Base-by-base conservation (phyloP, 2,888 invertebrate genomes). In the Caenorhabditis afra region DNA sequence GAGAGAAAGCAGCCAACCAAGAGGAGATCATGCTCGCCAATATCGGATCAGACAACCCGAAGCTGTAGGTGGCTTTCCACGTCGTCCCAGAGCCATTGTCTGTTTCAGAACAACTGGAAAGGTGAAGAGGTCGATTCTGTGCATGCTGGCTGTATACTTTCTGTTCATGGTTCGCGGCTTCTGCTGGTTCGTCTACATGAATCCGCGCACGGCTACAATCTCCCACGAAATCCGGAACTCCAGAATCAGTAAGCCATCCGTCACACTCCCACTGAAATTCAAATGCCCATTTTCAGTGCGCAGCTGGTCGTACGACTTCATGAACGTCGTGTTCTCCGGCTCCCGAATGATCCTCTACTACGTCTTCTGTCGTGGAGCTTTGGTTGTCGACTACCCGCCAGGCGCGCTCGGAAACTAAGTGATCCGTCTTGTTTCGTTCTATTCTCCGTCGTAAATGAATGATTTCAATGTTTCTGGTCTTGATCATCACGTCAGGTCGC, bases 101-200 rank as follows among this genome's bases (percentile, higher is more conserved):
- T 29, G 22, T 62, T 67, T 49, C 47, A 70, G 70, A 22, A 62
- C 47, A 10, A 70, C 53, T 12, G 50, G 55, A 11, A 29, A 45
- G 35, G 37, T 70, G n/a, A 61, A 62, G 12, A 44, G 47, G 20
- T 62, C 70, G 1, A 70, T 70, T 14, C n/a, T 70, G 2, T 62
- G 70, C 37, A 70, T 70, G 53, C 70, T 70, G 23, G 41, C 55
- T 8, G 18, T 70, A 23, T 70, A 70, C 18, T 70, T 70, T 22
- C 4, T 49, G 5, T 70, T 62, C 53, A 41, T 70, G 44, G 53
- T 70, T 8, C 61, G 55, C 29, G 70, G 47, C 10, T 44, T 55
- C 49, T 55, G 52, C 29, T 58, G 50, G 22, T 67, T n/a, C n/a
- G 49, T 67, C 18, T 67, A 50, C 16, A 49, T 67, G n/a, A 47